These are phyloP conservation scores for Falco peregrinus DNA, from an alignment of 2,797 vertebrate species.

Conservation along the genomic window DNA sequence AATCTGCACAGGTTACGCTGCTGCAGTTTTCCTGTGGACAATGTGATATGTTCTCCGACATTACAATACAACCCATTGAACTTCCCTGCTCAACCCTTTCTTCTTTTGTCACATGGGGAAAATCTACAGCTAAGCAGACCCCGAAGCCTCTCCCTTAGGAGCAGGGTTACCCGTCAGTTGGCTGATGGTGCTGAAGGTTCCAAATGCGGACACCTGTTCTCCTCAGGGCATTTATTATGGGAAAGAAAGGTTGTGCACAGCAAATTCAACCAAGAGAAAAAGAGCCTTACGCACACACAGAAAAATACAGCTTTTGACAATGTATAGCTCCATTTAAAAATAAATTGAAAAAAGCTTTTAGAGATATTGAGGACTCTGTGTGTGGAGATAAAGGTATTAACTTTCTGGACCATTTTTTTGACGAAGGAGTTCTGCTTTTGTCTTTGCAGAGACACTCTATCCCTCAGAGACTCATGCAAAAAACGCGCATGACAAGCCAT, in stretches of 20 bases:
- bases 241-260: background rate
- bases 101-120: background rate
- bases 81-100: background rate
- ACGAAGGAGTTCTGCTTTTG: background rate
- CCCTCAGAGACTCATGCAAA: background rate
- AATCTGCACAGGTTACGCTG: background rate
- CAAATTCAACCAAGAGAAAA: background rate
- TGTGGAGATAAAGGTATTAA: slow-evolving; percentile 33
- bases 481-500: background rate
- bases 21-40: background rate
- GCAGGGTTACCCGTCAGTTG: background rate
- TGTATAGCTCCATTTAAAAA: background rate
- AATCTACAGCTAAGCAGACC: background rate
- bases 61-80: background rate
- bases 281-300: background rate
- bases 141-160: background rate
- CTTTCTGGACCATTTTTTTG: slow-evolving; percentile 9
- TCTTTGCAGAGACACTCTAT: background rate
- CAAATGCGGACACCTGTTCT: background rate
- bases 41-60: background rate
- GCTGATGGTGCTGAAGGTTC: background rate
- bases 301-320: background rate
- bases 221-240: background rate
- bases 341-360: background rate
- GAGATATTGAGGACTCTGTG: background rate